A percentile compares a stretch with the other conserved stretches of the same genome.
Evolutionary conservation across 2,797 vertebrate genomes (phyloP).

Genomic region (Dendrocincla tyrannina): DNA sequence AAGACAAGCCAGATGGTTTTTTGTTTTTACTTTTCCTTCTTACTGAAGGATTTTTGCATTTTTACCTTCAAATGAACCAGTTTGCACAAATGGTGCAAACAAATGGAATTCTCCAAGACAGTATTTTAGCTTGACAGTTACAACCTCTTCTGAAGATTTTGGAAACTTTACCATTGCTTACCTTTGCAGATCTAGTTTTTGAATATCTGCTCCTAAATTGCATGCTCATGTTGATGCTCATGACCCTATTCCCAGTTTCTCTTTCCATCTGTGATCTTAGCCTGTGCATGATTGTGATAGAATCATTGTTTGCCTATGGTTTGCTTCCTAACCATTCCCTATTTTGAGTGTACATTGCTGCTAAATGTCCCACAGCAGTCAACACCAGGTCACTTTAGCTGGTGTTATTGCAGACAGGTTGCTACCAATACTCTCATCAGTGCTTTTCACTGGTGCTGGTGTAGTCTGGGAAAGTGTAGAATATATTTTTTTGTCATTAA

Average conservation of each 20-base stretch:
- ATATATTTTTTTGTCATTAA: neutral
- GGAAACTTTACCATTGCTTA: neutral
- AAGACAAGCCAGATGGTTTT: neutral
- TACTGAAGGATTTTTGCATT: neutral
- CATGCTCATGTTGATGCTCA: neutral
- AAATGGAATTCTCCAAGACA: neutral
- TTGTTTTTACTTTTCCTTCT: neutral
- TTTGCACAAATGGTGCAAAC: neutral
- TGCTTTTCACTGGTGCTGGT: neutral
- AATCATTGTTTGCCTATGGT: neutral
- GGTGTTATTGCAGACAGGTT: neutral
- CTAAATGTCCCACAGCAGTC: neutral
- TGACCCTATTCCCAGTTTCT: neutral
- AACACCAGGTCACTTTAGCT: neutral
- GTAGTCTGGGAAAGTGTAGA: neutral
- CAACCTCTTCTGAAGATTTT: neutral
- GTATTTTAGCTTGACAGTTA: neutral
- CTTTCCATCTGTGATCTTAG: neutral
- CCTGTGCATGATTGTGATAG: neutral
- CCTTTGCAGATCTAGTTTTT: neutral
- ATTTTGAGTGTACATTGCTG: neutral
- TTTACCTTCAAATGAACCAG: neutral
- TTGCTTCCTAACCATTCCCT: neutral
- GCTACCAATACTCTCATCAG: neutral
- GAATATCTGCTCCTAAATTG: neutral